Evolutionary conservation across 2,888 invertebrate species (phyloP).

Genomic region (Himalopsyche kuldschensis): DNA sequence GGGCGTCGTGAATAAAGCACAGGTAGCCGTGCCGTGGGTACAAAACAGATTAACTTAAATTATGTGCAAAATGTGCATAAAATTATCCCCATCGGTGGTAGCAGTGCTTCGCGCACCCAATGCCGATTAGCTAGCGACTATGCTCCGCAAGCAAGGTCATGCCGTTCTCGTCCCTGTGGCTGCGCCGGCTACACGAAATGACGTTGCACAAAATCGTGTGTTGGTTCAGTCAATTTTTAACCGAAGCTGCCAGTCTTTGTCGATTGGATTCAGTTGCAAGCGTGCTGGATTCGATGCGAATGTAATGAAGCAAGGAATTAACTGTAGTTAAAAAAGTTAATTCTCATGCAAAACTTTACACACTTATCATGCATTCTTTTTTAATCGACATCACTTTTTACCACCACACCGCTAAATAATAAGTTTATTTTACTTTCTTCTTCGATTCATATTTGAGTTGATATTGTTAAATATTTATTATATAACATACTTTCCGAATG

Average conservation of each 20-base stretch:
- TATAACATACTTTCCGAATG: no score
- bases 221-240: not conserved
- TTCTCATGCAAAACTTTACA: no score
- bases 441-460: no score
- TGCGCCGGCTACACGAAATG: not conserved
- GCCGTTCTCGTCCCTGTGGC: not conserved
- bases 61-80: not conserved
- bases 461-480: no score
- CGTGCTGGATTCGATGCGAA: not conserved
- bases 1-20: not conserved
- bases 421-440: no score
- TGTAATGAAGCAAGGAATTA: not conserved
- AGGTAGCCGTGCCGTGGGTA: not conserved
- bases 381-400: no score
- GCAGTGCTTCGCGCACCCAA: not conserved
- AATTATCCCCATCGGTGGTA: not conserved
- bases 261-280: not conserved
- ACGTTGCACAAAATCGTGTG: not conserved
- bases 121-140: not conserved
- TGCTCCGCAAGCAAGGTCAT: not conserved
- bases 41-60: not conserved
- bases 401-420: no score
- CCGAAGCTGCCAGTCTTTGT: not conserved
- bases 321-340: not conserved
- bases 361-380: no score